Conservation (phyloP, 2,888 invertebrate genomes). For the Apeira syringaria region DNA sequence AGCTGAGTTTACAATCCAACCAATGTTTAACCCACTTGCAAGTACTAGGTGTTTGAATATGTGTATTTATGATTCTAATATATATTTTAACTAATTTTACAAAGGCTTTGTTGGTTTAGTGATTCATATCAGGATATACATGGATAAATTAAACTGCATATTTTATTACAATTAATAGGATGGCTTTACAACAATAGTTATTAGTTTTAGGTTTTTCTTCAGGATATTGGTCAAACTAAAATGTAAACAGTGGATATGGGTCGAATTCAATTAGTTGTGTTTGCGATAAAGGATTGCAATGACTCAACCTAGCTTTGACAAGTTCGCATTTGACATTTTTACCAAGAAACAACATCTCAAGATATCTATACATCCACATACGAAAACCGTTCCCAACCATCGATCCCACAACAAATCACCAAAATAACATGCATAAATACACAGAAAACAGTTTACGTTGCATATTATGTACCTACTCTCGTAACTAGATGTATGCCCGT, state of each 20-base stretch:
- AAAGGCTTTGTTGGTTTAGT: constrained; percentile 9
- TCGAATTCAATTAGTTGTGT: constrained; percentile 46
- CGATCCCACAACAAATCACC: constrained; percentile 42
- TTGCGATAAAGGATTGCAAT: constrained; percentile 63
- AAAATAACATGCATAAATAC: constrained; percentile 53
- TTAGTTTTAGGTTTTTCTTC: no score
- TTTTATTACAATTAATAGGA: no score
- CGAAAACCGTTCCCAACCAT: constrained; percentile 46
- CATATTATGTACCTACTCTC: constrained; percentile 67
- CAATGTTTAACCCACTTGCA: constrained; percentile 1
- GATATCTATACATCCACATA: constrained; percentile 50
- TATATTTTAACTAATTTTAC: background rate
- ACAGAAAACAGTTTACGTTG: constrained; percentile 62
- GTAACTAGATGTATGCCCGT: constrained; percentile 76
- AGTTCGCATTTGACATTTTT: constrained; percentile 80
- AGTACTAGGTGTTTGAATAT: background rate
- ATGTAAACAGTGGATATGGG: constrained; percentile 52
- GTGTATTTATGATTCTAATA: background rate
- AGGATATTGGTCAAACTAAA: constrained; percentile 2
- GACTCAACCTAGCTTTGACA: constrained; percentile 83
- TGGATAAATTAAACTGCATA: background rate
- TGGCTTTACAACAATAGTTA: no score
- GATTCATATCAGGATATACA: constrained; percentile 7
- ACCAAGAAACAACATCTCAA: constrained; percentile 70
- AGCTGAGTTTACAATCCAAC: background rate